Conservation (phyloP, 2,797 vertebrate species). For the Rhinichthys osculus region DNA sequence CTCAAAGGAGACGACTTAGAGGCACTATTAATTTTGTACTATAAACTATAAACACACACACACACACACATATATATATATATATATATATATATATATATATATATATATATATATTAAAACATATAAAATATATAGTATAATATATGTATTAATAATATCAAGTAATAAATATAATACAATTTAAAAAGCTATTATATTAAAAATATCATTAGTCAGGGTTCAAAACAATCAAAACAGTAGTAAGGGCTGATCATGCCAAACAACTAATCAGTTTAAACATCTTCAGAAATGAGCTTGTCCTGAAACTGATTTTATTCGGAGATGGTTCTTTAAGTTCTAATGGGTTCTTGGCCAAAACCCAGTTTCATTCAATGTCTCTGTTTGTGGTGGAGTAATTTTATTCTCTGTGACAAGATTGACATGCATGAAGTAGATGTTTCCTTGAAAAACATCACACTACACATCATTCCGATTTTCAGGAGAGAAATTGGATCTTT, state of each 20-base stretch:
- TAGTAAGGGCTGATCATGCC: not conserved
- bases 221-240: not conserved
- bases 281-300: not conserved
- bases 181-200: no score
- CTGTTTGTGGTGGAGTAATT: slow-evolving; percentile 36
- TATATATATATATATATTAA: no score
- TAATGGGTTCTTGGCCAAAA: not conserved
- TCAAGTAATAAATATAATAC: no score
- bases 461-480: slow-evolving; percentile 65
- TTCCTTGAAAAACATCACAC: slow-evolving; percentile 62
- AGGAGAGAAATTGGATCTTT: slow-evolving; percentile 64
- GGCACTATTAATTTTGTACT: no score
- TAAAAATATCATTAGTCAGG: not conserved
- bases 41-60: no score
- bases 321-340: not conserved
- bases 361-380: slow-evolving; percentile 53
- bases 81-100: no score
- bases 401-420: slow-evolving; percentile 36
- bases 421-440: slow-evolving; percentile 53
- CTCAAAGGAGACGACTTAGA: no score
- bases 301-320: not conserved
- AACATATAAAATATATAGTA: no score
- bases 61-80: no score
- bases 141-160: no score
- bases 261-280: not conserved